These are phyloP conservation scores for Brachirus orientalis DNA, from an alignment of 2,113 vertebrate species.

Conservation along the genomic window DNA sequence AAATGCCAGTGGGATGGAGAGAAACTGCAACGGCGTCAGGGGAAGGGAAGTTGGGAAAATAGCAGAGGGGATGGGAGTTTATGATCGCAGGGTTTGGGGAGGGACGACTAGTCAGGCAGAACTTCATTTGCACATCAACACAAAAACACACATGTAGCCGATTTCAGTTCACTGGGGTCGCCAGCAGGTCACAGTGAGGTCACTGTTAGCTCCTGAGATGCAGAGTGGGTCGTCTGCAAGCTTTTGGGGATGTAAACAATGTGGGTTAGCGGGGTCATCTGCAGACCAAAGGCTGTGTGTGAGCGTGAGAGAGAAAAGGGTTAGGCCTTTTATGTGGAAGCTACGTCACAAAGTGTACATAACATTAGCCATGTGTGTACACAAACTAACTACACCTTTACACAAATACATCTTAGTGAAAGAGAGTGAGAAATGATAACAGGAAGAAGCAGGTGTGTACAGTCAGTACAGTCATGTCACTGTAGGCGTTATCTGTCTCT, in stretches of 20 bases:
- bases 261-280: background rate
- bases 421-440: constrained; percentile 16
- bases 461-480: background rate
- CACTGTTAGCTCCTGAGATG: constrained; percentile 14
- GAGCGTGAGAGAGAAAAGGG: background rate
- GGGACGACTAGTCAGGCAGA: constrained; percentile 11
- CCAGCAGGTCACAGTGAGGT: constrained; percentile 19
- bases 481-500: background rate
- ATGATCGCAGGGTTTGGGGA: background rate
- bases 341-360: constrained; percentile 24
- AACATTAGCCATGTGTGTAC: constrained; percentile 31
- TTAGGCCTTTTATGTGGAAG: constrained; percentile 42
- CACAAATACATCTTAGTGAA: background rate
- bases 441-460: constrained; percentile 11
- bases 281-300: constrained; percentile 7
- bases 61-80: constrained; percentile 21
- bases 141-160: constrained; percentile 39
- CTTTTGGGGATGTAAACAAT: constrained; percentile 57
- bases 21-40: constrained; percentile 20
- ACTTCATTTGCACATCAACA: constrained; percentile 29
- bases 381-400: background rate
- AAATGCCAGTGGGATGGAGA: constrained; percentile 46
- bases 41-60: constrained; percentile 47
- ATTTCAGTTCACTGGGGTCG: constrained; percentile 39
- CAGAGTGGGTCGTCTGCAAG: constrained; percentile 7